These are phyloP conservation scores for Rhodeus uyekii DNA, from an alignment of 2,797 vertebrate species.

Conservation along the genomic window DNA sequence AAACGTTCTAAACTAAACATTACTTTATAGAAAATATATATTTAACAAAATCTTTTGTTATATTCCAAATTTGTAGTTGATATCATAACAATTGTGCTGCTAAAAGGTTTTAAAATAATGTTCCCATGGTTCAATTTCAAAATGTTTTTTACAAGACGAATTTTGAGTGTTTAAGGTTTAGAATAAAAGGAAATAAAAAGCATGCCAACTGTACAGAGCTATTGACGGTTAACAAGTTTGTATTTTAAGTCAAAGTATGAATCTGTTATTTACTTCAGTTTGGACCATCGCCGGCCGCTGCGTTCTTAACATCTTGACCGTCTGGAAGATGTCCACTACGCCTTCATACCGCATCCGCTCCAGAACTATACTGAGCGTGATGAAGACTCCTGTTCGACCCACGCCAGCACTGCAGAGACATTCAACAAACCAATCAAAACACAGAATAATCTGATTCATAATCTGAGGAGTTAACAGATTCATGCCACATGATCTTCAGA, in stretches of 20 bases:
- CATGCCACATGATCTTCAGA: background rate
- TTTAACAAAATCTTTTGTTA: background rate
- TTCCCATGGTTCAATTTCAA: background rate
- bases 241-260: background rate
- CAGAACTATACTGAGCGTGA: slow-evolving; percentile 98
- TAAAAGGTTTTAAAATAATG: background rate
- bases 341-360: slow-evolving; percentile 99
- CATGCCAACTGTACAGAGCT: background rate
- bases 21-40: background rate
- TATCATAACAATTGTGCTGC: background rate
- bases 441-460: background rate
- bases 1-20: background rate
- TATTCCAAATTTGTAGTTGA: background rate
- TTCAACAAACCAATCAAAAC: slow-evolving; percentile 14
- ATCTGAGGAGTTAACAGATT: background rate
- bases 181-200: background rate
- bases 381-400: slow-evolving; percentile 98
- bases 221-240: background rate
- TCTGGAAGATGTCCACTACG: slow-evolving; percentile 99
- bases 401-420: slow-evolving; percentile 87
- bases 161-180: background rate
- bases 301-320: slow-evolving; percentile 98
- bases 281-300: slow-evolving; percentile 99
- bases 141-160: background rate
- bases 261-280: slow-evolving; percentile 86